These are phyloP conservation scores for Myioborus miniatus DNA, from an alignment of 2,797 vertebrate genomes.

Conservation along the genomic window DNA sequence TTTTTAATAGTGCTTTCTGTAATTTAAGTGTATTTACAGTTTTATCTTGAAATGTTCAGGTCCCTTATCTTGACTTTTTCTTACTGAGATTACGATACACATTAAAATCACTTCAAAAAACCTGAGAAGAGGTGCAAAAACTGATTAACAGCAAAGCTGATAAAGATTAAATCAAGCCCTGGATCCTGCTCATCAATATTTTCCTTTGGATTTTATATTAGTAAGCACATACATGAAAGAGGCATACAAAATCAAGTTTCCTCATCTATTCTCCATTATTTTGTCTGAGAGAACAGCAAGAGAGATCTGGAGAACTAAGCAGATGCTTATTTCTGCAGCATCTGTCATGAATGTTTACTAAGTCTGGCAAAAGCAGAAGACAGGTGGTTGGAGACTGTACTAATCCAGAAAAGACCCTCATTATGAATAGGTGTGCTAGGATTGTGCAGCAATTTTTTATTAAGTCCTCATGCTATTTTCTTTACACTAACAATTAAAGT, in stretches of 20 bases:
- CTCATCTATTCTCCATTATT: neutral
- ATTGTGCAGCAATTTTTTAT: neutral
- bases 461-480: neutral
- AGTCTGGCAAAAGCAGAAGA: neutral
- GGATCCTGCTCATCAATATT: neutral
- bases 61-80: neutral
- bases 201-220: neutral
- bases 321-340: conserved; percentile 7
- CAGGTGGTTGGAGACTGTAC: neutral
- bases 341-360: neutral
- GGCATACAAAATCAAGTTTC: neutral
- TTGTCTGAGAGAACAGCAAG: neutral
- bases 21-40: neutral
- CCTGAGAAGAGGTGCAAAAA: neutral
- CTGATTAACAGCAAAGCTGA: neutral
- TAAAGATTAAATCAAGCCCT: neutral
- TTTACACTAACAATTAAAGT: neutral
- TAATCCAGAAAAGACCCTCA: neutral
- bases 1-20: neutral
- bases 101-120: neutral
- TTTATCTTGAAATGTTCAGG: neutral
- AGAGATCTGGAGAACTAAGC: neutral
- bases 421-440: neutral
- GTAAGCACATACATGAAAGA: neutral
- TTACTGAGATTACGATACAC: neutral